A percentile compares a stretch with the other conserved stretches of the same genome.
Conservation (phyloP, 2,113 vertebrate species). For the Gallinago media region DNA sequence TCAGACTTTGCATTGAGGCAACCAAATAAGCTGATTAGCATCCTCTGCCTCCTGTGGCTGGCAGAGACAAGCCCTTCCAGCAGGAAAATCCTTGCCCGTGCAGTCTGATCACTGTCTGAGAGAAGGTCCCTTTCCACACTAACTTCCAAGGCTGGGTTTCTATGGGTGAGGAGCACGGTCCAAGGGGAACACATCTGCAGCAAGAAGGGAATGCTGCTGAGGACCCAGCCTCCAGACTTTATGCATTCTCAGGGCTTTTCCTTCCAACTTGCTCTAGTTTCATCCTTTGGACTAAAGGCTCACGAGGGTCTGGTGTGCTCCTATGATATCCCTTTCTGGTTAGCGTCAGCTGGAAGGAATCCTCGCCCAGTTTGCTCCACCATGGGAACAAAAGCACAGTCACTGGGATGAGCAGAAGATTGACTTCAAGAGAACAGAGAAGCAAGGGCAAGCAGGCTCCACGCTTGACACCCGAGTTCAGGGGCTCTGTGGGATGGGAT, state of each 20-base stretch:
- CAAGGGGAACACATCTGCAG: not conserved
- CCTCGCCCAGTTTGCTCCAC: not conserved
- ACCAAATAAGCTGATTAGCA: not conserved
- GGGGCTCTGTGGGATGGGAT: not conserved
- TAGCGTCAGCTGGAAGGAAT: not conserved
- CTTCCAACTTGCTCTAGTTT: not conserved
- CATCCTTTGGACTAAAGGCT: not conserved
- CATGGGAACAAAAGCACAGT: not conserved
- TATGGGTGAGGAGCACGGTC: fast-evolving
- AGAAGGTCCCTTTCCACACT: not conserved
- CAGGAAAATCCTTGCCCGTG: not conserved
- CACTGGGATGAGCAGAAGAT: not conserved
- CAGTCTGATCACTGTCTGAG: not conserved
- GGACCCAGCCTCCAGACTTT: not conserved
- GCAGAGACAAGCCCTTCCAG: not conserved
- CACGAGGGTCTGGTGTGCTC: not conserved
- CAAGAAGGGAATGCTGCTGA: not conserved
- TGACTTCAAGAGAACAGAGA: not conserved
- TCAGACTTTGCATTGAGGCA: not conserved
- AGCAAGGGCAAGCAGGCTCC: not conserved
- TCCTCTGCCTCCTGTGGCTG: not conserved
- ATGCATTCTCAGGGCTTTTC: not conserved
- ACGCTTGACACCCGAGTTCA: not conserved
- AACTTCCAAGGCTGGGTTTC: not conserved
- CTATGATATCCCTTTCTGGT: not conserved